These are phyloP conservation scores for Leucania comma DNA, from an alignment of 2,888 invertebrate genomes.

Conservation along the genomic window DNA sequence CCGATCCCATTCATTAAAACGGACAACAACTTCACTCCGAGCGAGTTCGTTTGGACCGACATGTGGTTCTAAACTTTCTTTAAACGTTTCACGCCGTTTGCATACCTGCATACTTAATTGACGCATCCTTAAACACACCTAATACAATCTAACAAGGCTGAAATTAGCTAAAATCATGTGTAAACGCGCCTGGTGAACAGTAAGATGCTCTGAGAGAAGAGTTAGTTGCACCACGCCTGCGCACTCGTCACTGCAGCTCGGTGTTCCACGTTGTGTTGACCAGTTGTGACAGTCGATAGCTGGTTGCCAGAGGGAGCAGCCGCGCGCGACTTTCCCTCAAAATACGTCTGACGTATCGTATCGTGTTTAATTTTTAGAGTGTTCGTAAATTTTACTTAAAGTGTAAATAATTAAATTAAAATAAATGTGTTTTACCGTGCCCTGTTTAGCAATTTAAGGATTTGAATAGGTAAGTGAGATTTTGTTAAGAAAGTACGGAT, in stretches of 20 bases:
- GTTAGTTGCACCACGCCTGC: conserved; percentile 85
- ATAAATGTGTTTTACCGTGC: conserved; percentile 69
- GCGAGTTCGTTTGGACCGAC: conserved; percentile 75
- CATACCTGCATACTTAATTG: conserved; percentile 61
- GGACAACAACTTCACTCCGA: conserved; percentile 71
- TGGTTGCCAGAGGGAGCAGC: conserved; percentile 70
- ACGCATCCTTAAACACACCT: conserved; percentile 47
- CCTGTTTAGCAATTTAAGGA: conserved; percentile 64
- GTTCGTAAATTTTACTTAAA: conserved; percentile 55
- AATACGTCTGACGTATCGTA: conserved; percentile 62
- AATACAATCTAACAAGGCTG: conserved; percentile 62
- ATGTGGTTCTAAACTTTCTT: conserved; percentile 81
- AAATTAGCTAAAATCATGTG: conserved; percentile 61
- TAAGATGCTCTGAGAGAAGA: conserved; percentile 75
- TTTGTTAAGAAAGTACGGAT: conserved; percentile 50
- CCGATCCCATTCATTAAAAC: conserved; percentile 76
- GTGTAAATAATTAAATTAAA: conserved; percentile 60
- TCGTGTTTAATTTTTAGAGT: conserved; percentile 61
- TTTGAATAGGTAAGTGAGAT: conserved; percentile 68
- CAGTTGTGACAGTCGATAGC: conserved; percentile 84
- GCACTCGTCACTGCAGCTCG: conserved; percentile 83
- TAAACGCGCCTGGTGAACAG: conserved; percentile 61
- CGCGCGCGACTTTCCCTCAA: conserved; percentile 66
- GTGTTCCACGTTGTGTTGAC: conserved; percentile 76
- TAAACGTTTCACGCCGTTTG: conserved; percentile 74